These are phyloP conservation scores for Aphelenchoides avenae DNA, from an alignment of 1,140 invertebrate genomes.

Conservation along the genomic window DNA sequence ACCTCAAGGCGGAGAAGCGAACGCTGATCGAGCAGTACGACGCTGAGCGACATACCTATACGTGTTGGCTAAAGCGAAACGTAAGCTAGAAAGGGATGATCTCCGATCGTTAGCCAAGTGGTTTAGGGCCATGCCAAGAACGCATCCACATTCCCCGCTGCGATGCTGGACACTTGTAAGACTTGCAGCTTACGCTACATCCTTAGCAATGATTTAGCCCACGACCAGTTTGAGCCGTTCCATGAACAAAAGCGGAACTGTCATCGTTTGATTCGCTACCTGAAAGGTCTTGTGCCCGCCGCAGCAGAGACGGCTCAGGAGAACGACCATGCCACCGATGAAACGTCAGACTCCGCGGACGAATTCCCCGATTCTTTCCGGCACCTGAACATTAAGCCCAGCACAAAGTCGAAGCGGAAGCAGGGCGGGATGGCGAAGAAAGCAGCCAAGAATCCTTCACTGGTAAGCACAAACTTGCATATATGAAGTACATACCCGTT, in stretches of 20 bases:
- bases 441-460: too few species aligned
- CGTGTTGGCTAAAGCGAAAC: conserved; percentile 13
- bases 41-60: conserved; percentile 18
- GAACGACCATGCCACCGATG: too few species aligned
- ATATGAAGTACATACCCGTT: too few species aligned
- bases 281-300: background rate
- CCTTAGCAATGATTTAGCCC: background rate
- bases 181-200: background rate
- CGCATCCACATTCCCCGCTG: conserved; percentile 2
- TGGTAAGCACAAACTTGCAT: too few species aligned
- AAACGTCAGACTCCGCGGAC: too few species aligned
- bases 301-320: too few species aligned
- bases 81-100: conserved; percentile 7
- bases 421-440: too few species aligned
- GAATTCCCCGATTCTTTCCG: too few species aligned
- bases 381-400: too few species aligned
- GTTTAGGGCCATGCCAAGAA: background rate
- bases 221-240: conserved; percentile 14
- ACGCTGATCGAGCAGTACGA: conserved; percentile 16
- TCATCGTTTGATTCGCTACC: background rate
- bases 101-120: background rate
- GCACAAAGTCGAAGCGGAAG: too few species aligned
- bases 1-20: conserved; percentile 12
- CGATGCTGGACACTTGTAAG: background rate
- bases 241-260: conserved; percentile 2